Evolutionary conservation across 2,888 invertebrate species (phyloP).

Genomic region (Lypha dubia): DNA sequence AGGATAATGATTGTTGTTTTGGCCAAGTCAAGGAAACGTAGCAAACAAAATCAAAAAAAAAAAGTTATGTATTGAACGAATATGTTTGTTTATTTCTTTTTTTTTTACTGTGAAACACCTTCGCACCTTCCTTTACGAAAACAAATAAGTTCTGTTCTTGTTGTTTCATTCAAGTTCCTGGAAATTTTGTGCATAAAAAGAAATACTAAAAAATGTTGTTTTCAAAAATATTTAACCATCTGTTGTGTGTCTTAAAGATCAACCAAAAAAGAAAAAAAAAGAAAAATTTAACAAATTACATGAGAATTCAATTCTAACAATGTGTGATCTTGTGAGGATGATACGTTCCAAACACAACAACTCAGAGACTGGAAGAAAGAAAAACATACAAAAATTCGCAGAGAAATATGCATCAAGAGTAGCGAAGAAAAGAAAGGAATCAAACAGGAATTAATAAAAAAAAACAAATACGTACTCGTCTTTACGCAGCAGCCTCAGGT

Average conservation of each 20-base stretch:
- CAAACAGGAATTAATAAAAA: constrained; percentile 49
- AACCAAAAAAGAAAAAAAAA: constrained; percentile 16
- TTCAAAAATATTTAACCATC: constrained; percentile 71
- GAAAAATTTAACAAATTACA: constrained; percentile 72
- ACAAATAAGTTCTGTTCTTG: constrained; percentile 65
- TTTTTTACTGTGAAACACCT: constrained; percentile 52
- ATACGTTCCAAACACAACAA: constrained; percentile 31
- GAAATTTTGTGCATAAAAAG: constrained; percentile 63
- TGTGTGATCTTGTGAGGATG: constrained; percentile 57
- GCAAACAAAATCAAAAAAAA: constrained; percentile 17
- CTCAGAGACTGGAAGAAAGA: constrained; percentile 7
- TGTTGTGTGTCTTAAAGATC: constrained; percentile 63
- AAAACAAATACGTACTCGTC: background rate
- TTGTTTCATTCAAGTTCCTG: constrained; percentile 67
- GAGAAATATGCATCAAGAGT: background rate
- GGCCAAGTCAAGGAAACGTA: constrained; percentile 61
- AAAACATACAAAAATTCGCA: background rate
- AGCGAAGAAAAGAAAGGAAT: constrained; percentile 26
- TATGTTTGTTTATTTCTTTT: too few relatives aligned
- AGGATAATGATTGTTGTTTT: constrained; percentile 74
- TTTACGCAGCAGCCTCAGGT: constrained; percentile 72
- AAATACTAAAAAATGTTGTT: constrained; percentile 37
- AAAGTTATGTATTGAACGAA: constrained; percentile 10
- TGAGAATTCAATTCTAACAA: constrained; percentile 71
- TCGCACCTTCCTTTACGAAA: constrained; percentile 60